Evolutionary conservation across 2,797 vertebrate genomes (phyloP).

Genomic region (Pelobates cultripes): DNA sequence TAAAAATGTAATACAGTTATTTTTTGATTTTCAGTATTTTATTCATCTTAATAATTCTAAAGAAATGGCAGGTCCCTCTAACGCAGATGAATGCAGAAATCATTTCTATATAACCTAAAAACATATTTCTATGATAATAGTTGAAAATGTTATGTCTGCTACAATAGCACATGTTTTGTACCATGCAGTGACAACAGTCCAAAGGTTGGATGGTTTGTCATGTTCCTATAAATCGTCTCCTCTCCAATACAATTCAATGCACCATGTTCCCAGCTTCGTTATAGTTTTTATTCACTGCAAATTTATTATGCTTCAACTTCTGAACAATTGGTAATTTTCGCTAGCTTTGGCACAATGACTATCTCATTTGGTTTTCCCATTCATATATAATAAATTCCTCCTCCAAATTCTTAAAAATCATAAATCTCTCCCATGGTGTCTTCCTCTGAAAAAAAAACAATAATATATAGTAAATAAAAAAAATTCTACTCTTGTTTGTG

Average conservation of each 20-base stretch:
- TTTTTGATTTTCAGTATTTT: too few relatives aligned
- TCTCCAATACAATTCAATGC: not conserved
- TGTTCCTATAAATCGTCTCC: too few relatives aligned
- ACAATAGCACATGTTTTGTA: too few relatives aligned
- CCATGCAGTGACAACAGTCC: too few relatives aligned
- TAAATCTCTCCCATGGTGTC: slow-evolving; percentile 45
- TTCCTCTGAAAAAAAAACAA: slow-evolving; percentile 50
- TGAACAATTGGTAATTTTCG: slow-evolving; percentile 28
- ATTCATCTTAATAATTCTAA: too few relatives aligned
- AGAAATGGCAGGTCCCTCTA: too few relatives aligned
- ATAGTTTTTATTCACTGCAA: slow-evolving; percentile 17
- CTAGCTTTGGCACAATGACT: slow-evolving; percentile 47
- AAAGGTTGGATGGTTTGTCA: too few relatives aligned
- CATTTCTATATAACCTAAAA: too few relatives aligned
- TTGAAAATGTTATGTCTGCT: too few relatives aligned
- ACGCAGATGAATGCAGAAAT: too few relatives aligned
- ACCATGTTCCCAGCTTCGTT: slow-evolving; percentile 2
- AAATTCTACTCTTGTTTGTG: slow-evolving; percentile 47
- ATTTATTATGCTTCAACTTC: slow-evolving; percentile 42
- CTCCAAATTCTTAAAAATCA: slow-evolving; percentile 36
- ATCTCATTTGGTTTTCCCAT: slow-evolving; percentile 51
- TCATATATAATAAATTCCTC: slow-evolving; percentile 48
- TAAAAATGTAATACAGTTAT: too few relatives aligned
- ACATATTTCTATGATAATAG: too few relatives aligned
- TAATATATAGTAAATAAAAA: slow-evolving; percentile 52